Base-by-base conservation (phyloP, 1,140 invertebrate species). In the Pomphorhynchus laevis region DNA sequence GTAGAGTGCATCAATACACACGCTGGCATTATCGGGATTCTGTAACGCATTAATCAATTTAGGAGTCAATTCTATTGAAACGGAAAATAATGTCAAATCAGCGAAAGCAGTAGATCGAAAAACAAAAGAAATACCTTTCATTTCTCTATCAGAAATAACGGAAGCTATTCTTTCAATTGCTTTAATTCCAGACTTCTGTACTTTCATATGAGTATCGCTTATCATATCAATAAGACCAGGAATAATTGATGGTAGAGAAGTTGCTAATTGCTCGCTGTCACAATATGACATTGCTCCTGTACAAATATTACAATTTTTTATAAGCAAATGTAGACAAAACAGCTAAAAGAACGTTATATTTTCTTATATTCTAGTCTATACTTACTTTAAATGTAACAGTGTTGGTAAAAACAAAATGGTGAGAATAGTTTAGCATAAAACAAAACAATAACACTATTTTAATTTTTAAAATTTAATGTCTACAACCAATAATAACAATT, bases 71-170 rank as follows among this genome's bases (percentile, higher is more conserved):
- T 74, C 75, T 49, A 49, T 42, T 42, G 48, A 53, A 34, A 21
- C 3, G 12, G 49, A 47, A 46, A 46, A 46, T 31, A 20, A 45
- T 41, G 17, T 24, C n/a, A 11, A 25, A 17, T 11, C 35, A 42
- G 2, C 12, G 6, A 33, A 8, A 33, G 17, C 24, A 25, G 12
- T 18, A 38, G 3, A 11, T 22, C 17, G n/a, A 9, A 24, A 12
- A 20, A 18, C 43, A n/a, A 45, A 3, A 29, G 5, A 29, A 12
- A 29, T 54, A 71, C 69, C 67, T 67, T 84, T 75, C 57, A 95
- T 91, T 63, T 98, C 89, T 0, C 86, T 86, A 66, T 98, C 98
- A 46, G 75, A 65, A 43, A 91, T 91, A 31, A 95, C 86, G 38
- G 75, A 80, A 16, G 82, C 86, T 53, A 98, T 95, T 45, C 89